These are phyloP conservation scores for Salminus brasiliensis DNA, from an alignment of 2,113 vertebrate genomes.

Conservation along the genomic window DNA sequence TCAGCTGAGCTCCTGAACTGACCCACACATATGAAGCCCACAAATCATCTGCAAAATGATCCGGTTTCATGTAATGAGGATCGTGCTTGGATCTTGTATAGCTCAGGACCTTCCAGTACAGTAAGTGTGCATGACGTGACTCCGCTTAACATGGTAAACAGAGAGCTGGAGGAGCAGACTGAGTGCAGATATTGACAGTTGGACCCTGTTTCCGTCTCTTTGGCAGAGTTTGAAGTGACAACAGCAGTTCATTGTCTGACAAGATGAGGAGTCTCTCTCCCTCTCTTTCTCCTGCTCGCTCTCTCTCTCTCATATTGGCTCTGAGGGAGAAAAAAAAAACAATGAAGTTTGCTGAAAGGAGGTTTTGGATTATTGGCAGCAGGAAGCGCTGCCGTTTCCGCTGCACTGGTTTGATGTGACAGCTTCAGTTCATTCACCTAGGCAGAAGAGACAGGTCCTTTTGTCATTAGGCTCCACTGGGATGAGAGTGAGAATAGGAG, in stretches of 20 bases:
- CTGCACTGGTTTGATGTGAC: constrained; percentile 29
- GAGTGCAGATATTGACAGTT: not conserved
- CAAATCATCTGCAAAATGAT: too few species aligned
- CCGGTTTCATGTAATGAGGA: too few species aligned
- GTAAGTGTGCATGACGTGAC: not conserved
- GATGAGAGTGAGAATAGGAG: constrained; percentile 20
- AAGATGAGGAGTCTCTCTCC: constrained; percentile 5
- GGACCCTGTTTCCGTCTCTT: not conserved
- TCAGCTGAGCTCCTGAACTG: too few species aligned
- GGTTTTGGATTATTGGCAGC: constrained; percentile 26
- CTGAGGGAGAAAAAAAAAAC: constrained; percentile 15
- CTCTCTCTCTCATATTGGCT: not conserved
- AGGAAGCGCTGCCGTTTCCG: not conserved
- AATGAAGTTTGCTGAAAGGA: not conserved
- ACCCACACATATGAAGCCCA: too few species aligned
- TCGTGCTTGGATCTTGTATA: too few species aligned
- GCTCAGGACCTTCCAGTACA: not conserved
- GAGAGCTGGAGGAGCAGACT: not conserved
- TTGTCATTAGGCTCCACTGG: constrained; percentile 20
- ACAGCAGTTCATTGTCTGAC: constrained; percentile 34
- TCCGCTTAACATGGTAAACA: not conserved
- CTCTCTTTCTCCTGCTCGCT: not conserved
- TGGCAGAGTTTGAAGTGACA: constrained; percentile 1
- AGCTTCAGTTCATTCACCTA: constrained; percentile 27
- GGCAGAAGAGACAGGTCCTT: constrained; percentile 8